Conservation (phyloP, 64 coral and sea anemone species). For the Orbicella faveolata region DNA sequence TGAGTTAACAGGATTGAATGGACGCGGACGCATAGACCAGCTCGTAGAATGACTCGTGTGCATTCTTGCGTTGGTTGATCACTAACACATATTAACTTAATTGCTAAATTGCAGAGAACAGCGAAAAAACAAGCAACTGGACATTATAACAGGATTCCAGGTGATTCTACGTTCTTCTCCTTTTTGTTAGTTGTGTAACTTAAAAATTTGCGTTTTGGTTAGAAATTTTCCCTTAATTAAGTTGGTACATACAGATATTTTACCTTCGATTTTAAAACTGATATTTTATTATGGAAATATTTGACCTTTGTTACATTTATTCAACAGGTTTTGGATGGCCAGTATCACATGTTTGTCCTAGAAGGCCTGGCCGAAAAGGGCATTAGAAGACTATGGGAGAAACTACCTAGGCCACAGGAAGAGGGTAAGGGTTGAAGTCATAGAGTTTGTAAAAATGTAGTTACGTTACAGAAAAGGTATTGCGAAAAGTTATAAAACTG, state of each 20-base stretch:
- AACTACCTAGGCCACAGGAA: constrained; percentile 74
- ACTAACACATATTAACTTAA: too few species aligned
- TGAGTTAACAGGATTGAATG: too few species aligned
- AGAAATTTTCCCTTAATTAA: too few species aligned
- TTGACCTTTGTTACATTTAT: not conserved
- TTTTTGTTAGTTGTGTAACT: not conserved
- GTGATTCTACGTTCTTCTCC: not conserved
- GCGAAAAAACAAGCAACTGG: constrained; percentile 61
- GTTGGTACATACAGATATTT: too few species aligned
- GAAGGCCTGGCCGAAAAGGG: constrained; percentile 84
- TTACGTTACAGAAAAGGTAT: too few species aligned
- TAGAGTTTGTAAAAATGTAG: too few species aligned
- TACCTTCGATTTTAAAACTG: too few species aligned
- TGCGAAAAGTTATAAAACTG: too few species aligned
- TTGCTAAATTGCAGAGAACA: constrained; percentile 58
- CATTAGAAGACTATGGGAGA: constrained; percentile 71
- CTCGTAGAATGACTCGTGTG: not conserved
- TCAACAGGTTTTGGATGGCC: constrained; percentile 74
- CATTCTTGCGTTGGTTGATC: not conserved
- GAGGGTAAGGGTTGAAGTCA: constrained; percentile 39
- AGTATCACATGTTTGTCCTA: constrained; percentile 91
- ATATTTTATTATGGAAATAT: too few species aligned
- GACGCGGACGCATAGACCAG: too few species aligned
- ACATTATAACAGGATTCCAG: constrained; percentile 97
- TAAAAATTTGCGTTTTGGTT: too few species aligned